Base-by-base conservation (phyloP, 2,113 vertebrate genomes). In the Tautogolabrus adspersus region DNA sequence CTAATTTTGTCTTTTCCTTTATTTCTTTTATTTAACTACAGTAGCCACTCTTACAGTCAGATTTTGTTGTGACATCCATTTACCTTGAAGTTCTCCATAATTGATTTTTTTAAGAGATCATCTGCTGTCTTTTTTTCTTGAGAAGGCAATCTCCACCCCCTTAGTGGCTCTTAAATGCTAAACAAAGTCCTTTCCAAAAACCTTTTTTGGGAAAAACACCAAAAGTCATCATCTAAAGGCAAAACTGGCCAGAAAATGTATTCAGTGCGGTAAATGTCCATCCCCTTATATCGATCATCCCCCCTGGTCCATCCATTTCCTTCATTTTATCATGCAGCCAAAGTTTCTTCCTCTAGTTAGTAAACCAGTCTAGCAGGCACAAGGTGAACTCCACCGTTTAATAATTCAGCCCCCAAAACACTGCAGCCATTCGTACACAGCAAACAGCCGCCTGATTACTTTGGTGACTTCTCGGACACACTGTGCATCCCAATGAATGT, bases 401-500 rank as follows among this genome's bases (percentile, higher is more conserved):
- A 72, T 57, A 46, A 88, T 80, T 71, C 82, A 64, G 12, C 64
- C 37, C 70, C 75, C 23, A 76, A 81, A 83, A 83, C 71, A 61
- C 75, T 26, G 78, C 73, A 72, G 72, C 82, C 65, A 75, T 88
- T 75, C 6, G 52, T 66, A 72, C 87, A 82, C 80, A 23, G 72
- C 65, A 82, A 86, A 81, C 79, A n/a, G 70, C 75, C 76, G 77
- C 57, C 69, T 77, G 85, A 91, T 90, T 77, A 74, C 75, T 82
- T 71, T 16, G 23, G 73, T 87, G 83, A 90, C 79, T 91, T 83
- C 79, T 84, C 37, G 64, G 77, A 89, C 83, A 49, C 75, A 62
- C 79, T 70, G 69, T 65, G 88, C 89, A 89, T 93, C 83, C 79
- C 79, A 89, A 91, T 94, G 87, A 93, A 89, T 72, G 69, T 72